A percentile compares a stretch with the other conserved stretches of the same genome.
Conservation (phyloP, 2,797 vertebrate species). For the Sibirionetta formosa region DNA sequence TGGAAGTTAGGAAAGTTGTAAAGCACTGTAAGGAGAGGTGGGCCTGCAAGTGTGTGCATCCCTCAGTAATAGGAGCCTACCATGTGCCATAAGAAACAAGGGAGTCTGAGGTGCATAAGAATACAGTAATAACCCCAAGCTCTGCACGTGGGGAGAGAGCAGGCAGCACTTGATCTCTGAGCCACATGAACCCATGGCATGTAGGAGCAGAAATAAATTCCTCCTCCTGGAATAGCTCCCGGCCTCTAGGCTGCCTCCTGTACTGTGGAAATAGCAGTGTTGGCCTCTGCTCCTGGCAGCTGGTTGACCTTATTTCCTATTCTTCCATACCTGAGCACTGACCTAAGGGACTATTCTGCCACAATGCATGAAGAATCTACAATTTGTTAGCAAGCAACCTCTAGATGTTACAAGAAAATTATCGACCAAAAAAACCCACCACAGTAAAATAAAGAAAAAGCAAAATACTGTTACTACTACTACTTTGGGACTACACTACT, state of each 20-base stretch:
- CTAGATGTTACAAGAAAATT: not conserved
- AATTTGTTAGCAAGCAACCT: not conserved
- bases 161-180: not conserved
- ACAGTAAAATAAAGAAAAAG: not conserved
- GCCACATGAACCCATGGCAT: rapidly evolving
- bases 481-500: too few species aligned
- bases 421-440: not conserved
- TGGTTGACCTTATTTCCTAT: not conserved
- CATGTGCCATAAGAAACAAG: rapidly evolving
- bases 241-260: not conserved
- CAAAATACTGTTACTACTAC: not conserved
- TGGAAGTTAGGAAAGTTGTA: not conserved
- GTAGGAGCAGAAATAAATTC: not conserved
- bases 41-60: not conserved
- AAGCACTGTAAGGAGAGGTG: not conserved
- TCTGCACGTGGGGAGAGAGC: not conserved
- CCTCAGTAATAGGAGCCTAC: not conserved
- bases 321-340: not conserved
- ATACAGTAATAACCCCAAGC: rapidly evolving
- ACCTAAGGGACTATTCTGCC: not conserved
- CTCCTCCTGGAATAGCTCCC: rapidly evolving
- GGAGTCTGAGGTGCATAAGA: rapidly evolving
- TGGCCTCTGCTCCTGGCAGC: not conserved
- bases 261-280: not conserved
- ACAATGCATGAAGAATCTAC: not conserved